Evolutionary conservation across 2,888 invertebrate species (phyloP).

Genomic region (Pterostichus madidus): DNA sequence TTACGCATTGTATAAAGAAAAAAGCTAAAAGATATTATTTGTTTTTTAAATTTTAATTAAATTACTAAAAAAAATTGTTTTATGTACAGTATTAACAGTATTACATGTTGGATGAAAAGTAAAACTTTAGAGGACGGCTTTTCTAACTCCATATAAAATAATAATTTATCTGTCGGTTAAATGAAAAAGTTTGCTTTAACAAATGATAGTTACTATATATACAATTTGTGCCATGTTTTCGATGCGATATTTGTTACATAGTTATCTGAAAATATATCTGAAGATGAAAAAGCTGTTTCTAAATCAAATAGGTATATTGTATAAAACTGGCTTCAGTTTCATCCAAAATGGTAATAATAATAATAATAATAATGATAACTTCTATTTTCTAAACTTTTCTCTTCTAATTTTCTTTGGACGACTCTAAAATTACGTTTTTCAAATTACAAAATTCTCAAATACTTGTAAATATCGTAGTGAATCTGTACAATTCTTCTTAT

Average conservation of each 20-base stretch:
- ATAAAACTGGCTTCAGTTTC: neutral
- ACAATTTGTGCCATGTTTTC: too few relatives aligned
- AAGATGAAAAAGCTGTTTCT: too few relatives aligned
- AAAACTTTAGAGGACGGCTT: neutral
- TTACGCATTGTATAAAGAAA: conserved; percentile 1
- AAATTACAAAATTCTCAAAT: neutral
- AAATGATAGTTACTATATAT: too few relatives aligned
- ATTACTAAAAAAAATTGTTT: neutral
- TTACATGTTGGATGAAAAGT: neutral
- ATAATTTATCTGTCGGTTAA: too few relatives aligned
- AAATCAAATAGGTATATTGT: neutral
- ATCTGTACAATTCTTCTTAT: conserved; percentile 14
- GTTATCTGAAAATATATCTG: too few relatives aligned
- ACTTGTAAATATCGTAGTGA: conserved; percentile 40
- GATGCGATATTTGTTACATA: too few relatives aligned
- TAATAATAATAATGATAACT: neutral
- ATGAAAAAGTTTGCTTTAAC: too few relatives aligned
- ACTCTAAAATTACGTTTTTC: conserved; percentile 38
- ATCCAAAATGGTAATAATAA: neutral
- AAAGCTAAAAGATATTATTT: neutral
- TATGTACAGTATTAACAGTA: neutral
- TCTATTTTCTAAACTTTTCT: neutral
- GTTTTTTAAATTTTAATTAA: neutral
- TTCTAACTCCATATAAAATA: neutral
- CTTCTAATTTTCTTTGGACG: conserved; percentile 18